Evolutionary conservation across 2,113 vertebrate species (phyloP), one percentile per base, ranked within the genome.

Genomic region (Hymenochirus boettgeri): DNA sequence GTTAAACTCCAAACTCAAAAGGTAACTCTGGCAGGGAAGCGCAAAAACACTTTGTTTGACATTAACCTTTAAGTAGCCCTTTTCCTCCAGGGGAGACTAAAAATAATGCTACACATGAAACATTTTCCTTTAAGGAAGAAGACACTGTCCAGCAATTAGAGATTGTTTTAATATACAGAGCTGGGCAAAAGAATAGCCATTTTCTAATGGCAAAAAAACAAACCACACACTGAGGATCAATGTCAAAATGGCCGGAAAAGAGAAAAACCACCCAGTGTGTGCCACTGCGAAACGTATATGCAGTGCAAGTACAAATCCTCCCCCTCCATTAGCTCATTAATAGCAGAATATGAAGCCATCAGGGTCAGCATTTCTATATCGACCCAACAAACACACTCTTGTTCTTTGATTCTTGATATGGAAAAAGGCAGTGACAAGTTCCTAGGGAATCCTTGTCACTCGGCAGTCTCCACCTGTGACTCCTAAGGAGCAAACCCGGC

Each of bases 351-450:
- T 27, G 27, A n/a, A 51, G 27, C n/a, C 31, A 37, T 27, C n/a
- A 50, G 55, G 55, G 64, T 58, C 64, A 67, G 22, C 54, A 65
- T 42, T 57, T 54, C 29, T 25, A n/a, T 22, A 15, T 39, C 64
- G 21, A 22, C 31, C 55, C 64, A 67, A 66, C 54, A 66, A 35
- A 67, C 45, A 52, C 64, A 66, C 59, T 67, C 64, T 55, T 27
- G 2, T 17, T 19, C 55, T 57, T 58, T 67, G 55, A 67, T 67
- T 26, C 56, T 31, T 11, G 18, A 51, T 11, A 58, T 35, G 63
- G 54, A 21, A 50, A n/a, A 45, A 13, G 52, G 54, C 53, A 3
- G 10, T 33, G 39, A 19, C 17, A 25, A 23, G 42, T 19, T 59
- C 50, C 64, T 39, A 47, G 31, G 55, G 46, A 59, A 29, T 21